Evolutionary conservation across 1,140 invertebrate species (phyloP), one percentile per base, ranked within the genome.

Genomic region (Colletes latitarsis): DNA sequence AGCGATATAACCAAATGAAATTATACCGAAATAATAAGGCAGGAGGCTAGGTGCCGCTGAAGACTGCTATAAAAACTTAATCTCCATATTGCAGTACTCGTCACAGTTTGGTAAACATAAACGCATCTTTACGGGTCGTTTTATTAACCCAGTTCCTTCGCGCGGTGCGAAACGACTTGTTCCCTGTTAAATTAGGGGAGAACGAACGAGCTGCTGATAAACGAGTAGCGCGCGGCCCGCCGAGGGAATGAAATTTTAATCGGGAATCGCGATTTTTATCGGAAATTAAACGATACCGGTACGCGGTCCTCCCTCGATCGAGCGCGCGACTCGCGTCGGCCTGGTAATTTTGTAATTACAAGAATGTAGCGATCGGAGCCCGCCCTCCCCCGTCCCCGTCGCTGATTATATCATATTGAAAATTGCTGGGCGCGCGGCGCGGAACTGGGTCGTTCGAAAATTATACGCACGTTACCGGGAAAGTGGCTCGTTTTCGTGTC

Each of bases 371-470:
- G 39, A 46, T 39, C 46, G 14, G 15, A 19, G 10, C 2, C 15
- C 14, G 43, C 64, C 21, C 3, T 49, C 5, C 19, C n/a, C 9
- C 19, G 19, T 5, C 43, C 6, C 21, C 10, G 19, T 39, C 21
- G 15, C 46, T 52, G 60, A 74, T 74, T 74, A 74, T 64, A 74
- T 52, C 21, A 19, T 63, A 64, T 74, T 62, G 46, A 63, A 74
- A 63, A 39, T 63, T 52, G 30, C 68, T 19, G 21, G 14, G 12
- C 21, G 67, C 30, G 30, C 30, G 30, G 21, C 4, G 60, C 6
- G 10, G 12, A 74, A 74, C 71, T 74, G 30, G 72, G 60, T 74
- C 72, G 46, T 63, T 52, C 17, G 72, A 64, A 74, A 74, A 74
- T 74, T 74, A 64, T 17, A 30, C 21, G 21, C 52, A 52, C 52